Evolutionary conservation across 2,888 invertebrate genomes (phyloP), one percentile per base, ranked within the genome.

Genomic region (Andrena bucephala): DNA sequence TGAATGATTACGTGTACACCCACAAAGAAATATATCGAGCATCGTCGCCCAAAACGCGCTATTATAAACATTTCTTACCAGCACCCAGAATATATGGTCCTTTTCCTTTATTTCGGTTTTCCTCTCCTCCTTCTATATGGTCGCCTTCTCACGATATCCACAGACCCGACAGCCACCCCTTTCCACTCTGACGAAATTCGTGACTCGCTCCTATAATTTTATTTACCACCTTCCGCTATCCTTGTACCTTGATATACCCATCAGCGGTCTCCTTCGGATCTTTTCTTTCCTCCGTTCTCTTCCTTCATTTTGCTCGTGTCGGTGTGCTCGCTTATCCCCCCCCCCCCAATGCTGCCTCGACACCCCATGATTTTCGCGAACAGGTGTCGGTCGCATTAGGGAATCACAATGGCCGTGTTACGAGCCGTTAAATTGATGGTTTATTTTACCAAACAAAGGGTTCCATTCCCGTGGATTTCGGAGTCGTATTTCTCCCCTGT

Each of bases 151-250:
- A 1, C 42, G 42, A 16, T 42, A 16, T 42, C 42, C 42, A 42
- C 42, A 42, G 16, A 42, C 16, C 16, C 5, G 42, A 42, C 42
- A 42, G 42, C 42, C 42, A 42, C 42, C 42, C 16, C 16, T 42
- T 42, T 42, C 6, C 8, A 2, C n/a, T 0, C 52, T 2, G 42
- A 16, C 16, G 31, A 10, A 72, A 31, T 77, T 59, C 13, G 20
- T 42, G 42, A 42, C 42, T 33, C 65, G 6, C 72, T 50, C 62
- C 42, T 42, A 20, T 86, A 81, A 86, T 85, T 75, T 86, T 86
- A 88, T 87, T 88, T 87, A 85, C 76, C 69, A 76, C 16, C 33
- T 36, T 77, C 2, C 16, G 65, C 59, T 74, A 76, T 54, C 8
- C 75, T 70, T 48, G 31, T 36, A 16, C 27, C 42, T 29, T n/a